These are phyloP conservation scores for Porites lutea DNA, from an alignment of 64 coral and sea anemone species.

Conservation along the genomic window DNA sequence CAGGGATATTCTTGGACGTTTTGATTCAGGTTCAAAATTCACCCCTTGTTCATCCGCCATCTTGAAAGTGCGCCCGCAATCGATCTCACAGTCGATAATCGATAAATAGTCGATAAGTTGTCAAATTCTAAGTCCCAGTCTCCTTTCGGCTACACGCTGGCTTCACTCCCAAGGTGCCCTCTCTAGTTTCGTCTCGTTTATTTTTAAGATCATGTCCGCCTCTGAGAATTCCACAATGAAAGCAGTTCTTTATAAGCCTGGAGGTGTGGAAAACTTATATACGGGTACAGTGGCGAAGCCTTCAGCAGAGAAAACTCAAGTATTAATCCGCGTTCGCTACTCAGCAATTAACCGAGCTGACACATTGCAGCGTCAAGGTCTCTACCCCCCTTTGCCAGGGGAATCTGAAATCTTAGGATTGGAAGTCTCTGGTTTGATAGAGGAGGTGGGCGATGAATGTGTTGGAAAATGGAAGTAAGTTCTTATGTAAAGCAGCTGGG, in stretches of 20 bases:
- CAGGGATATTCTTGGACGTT: conserved; percentile 35
- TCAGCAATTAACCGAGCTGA: conserved; percentile 93
- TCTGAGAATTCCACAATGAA: conserved; percentile 52
- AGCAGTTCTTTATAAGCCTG: conserved; percentile 82
- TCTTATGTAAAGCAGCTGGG: background rate
- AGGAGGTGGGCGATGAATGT: conserved; percentile 76
- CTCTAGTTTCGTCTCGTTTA: background rate
- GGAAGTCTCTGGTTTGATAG: conserved; percentile 89
- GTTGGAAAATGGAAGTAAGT: conserved; percentile 83
- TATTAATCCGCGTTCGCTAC: conserved; percentile 82
- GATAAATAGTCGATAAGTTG: no score
- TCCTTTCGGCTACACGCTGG: no score
- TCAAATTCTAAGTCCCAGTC: no score
- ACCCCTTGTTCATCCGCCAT: conserved; percentile 44
- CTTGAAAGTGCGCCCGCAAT: conserved; percentile 37
- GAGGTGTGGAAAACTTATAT: conserved; percentile 69
- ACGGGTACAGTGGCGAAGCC: conserved; percentile 71
- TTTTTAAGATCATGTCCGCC: conserved; percentile 7
- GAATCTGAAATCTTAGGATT: conserved; percentile 92
- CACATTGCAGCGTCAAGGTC: conserved; percentile 82
- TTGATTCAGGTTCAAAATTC: conserved; percentile 1
- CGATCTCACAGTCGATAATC: background rate
- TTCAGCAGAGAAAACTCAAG: conserved; percentile 17
- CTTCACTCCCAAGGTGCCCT: background rate
- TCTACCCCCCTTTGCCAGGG: conserved; percentile 73